phyloP scores from a whole-genome alignment of 1,140 invertebrate species.

The Eurosta solidaginis region DNA sequence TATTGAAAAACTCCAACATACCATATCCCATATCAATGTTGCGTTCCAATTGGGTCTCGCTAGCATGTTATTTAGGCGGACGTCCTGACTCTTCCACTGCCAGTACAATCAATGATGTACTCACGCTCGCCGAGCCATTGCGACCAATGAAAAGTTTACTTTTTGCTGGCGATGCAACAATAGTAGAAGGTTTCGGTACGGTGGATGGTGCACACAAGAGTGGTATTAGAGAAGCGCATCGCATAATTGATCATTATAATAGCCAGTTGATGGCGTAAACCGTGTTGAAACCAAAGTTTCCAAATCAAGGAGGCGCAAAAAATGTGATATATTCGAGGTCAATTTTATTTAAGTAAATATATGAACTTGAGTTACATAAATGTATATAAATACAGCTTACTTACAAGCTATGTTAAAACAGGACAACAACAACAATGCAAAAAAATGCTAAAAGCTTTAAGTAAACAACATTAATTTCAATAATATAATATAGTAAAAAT shows the following conservation, averaged over 20 bases:
- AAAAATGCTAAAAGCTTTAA: conserved; percentile 6
- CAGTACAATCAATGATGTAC: conserved; percentile 70
- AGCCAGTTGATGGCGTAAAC: neutral
- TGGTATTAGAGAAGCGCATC: conserved; percentile 79
- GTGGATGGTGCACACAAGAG: conserved; percentile 81
- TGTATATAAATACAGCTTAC: neutral
- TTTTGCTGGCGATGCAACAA: conserved; percentile 89
- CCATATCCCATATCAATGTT: conserved; percentile 70
- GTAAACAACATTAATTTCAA: neutral
- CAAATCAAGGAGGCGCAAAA: neutral
- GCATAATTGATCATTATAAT: conserved; percentile 65
- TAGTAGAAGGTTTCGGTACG: conserved; percentile 73
- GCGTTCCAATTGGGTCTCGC: conserved; percentile 70
- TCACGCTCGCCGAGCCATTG: conserved; percentile 69
- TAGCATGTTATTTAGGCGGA: conserved; percentile 73
- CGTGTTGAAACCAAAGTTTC: too few species aligned
- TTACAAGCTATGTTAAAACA: conserved; percentile 3
- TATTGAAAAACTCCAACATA: conserved; percentile 70
- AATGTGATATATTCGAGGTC: conserved; percentile 1
- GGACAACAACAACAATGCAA: conserved; percentile 16
- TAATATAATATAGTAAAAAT: neutral
- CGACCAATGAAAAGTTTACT: conserved; percentile 65
- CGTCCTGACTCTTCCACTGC: conserved; percentile 72
- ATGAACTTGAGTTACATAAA: neutral
- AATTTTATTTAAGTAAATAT: neutral